These are phyloP conservation scores for Dicranocentrus wangi DNA, from an alignment of 2,888 invertebrate genomes.

Conservation along the genomic window DNA sequence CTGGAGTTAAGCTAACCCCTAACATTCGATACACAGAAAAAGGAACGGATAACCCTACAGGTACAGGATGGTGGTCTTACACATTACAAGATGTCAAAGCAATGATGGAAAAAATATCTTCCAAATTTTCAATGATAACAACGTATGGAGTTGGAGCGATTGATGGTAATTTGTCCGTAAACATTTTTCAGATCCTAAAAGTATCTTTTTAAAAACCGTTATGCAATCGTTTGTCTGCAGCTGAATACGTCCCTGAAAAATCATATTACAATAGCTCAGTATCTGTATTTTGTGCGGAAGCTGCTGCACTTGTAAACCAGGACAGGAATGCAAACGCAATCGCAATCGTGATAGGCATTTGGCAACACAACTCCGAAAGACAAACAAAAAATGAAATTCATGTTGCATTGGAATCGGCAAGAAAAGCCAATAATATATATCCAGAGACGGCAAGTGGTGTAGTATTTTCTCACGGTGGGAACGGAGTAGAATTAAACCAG, in stretches of 20 bases:
- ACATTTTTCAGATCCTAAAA: background rate
- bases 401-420: background rate
- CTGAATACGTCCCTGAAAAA: background rate
- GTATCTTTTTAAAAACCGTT: background rate
- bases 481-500: background rate
- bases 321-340: background rate
- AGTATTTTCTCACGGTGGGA: background rate
- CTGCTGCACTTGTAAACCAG: background rate
- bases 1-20: no score
- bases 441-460: background rate
- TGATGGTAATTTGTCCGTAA: background rate
- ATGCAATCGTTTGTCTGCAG: background rate
- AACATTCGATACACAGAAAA: no score
- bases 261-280: background rate
- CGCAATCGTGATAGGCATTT: background rate
- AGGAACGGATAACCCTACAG: no score
- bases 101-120: background rate
- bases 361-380: background rate
- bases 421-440: constrained; percentile 13
- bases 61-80: background rate
- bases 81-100: background rate
- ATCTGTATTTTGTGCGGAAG: background rate
- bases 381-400: background rate
- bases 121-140: background rate
- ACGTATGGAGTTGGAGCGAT: background rate